Conservation (phyloP, 2,888 invertebrate genomes). For the Argyra leucocephala region DNA sequence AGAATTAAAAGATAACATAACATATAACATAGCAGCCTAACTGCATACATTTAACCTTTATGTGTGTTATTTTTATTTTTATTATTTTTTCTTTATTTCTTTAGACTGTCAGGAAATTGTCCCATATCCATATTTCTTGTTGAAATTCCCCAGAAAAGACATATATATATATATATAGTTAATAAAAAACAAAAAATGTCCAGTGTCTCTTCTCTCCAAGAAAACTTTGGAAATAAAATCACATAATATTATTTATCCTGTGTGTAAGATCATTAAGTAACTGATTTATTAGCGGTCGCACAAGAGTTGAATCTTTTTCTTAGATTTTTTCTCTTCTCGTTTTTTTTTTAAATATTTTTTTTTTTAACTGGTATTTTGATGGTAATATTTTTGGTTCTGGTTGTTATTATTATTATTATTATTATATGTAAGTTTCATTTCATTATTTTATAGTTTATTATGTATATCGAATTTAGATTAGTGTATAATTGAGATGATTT, state of each 20-base stretch:
- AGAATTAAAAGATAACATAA: background rate
- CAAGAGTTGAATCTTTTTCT: slow-evolving; percentile 23
- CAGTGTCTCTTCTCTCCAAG: slow-evolving; percentile 14
- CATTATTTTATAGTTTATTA: too few species aligned
- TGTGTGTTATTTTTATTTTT: background rate
- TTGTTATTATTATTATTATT: background rate
- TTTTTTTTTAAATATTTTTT: background rate
- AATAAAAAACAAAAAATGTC: slow-evolving; percentile 15
- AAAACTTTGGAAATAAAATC: slow-evolving; percentile 24
- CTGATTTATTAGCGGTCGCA: slow-evolving; percentile 44
- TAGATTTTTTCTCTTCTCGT: slow-evolving; percentile 16
- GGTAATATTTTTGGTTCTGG: slow-evolving; percentile 11
- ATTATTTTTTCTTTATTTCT: background rate
- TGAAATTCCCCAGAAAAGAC: slow-evolving; percentile 10
- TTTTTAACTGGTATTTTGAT: slow-evolving; percentile 2
- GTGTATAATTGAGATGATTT: too few species aligned
- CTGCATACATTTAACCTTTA: background rate
- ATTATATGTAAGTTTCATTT: too few species aligned
- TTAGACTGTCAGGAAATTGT: slow-evolving; percentile 15
- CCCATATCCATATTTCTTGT: slow-evolving; percentile 20
- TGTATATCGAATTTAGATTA: too few species aligned
- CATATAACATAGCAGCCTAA: background rate
- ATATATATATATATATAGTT: slow-evolving; percentile 17
- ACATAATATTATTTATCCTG: slow-evolving; percentile 27
- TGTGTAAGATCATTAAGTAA: slow-evolving; percentile 44